These are phyloP conservation scores for Heterodera carotae DNA, from an alignment of 1,140 invertebrate species.

Conservation along the genomic window DNA sequence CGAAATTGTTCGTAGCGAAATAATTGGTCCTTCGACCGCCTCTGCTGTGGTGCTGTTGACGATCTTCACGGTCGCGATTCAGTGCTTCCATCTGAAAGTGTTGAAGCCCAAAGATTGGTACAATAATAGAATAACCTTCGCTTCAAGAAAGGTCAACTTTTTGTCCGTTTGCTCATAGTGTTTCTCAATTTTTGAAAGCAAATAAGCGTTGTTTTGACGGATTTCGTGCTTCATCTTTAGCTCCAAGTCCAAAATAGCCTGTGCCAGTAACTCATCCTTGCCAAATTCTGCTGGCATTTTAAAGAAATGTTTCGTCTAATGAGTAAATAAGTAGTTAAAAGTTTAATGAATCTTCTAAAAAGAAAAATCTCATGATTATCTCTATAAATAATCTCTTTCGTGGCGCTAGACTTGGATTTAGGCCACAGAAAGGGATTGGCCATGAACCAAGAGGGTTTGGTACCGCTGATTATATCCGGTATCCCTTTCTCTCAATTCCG, in stretches of 20 bases:
- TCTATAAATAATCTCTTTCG: too few species aligned
- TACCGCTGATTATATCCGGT: too few species aligned
- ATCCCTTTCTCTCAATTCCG: too few species aligned
- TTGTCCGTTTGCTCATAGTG: constrained; percentile 22
- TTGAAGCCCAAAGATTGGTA: too few species aligned
- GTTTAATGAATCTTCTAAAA: too few species aligned
- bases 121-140: background rate
- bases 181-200: constrained; percentile 27
- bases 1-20: background rate
- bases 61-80: background rate
- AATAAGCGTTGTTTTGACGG: constrained; percentile 20
- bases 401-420: too few species aligned
- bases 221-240: constrained; percentile 29
- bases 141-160: constrained; percentile 10
- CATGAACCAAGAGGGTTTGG: too few species aligned
- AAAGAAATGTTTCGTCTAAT: too few species aligned
- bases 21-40: background rate
- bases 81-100: background rate
- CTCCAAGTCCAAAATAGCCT: background rate
- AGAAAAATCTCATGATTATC: too few species aligned
- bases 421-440: too few species aligned
- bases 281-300: background rate
- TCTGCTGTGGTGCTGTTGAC: background rate
- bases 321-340: too few species aligned
- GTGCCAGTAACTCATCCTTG: background rate